A percentile compares a stretch with the other conserved stretches of the same genome.
phyloP scores from a whole-genome alignment of 2,888 invertebrate species.

The Allophyes oxyacanthae region DNA sequence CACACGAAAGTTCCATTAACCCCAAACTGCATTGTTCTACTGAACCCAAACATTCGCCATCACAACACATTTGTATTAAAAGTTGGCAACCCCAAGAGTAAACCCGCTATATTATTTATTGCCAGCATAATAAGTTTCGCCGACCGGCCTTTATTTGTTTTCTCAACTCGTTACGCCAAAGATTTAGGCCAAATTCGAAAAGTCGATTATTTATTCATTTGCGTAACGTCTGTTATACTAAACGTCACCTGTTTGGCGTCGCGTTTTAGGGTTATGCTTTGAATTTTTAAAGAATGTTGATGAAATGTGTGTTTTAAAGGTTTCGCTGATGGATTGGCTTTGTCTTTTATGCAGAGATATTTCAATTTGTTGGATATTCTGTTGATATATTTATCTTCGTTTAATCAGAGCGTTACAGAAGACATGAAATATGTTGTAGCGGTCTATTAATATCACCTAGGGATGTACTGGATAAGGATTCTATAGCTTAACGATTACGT shows the following conservation, averaged over 20 bases:
- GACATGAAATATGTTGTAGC: neutral
- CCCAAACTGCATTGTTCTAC: slow-evolving; percentile 45
- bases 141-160: slow-evolving; percentile 81
- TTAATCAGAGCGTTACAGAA: neutral
- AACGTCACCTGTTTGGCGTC: slow-evolving; percentile 55
- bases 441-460: neutral
- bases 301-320: slow-evolving; percentile 28
- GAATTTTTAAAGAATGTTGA: slow-evolving; percentile 62
- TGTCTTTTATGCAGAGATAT: slow-evolving; percentile 4
- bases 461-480: neutral
- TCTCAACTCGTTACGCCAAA: slow-evolving; percentile 83
- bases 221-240: slow-evolving; percentile 60
- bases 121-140: slow-evolving; percentile 79
- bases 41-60: slow-evolving; percentile 21
- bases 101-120: slow-evolving; percentile 86
- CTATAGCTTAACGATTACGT: too few relatives aligned
- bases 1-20: slow-evolving; percentile 24
- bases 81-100: slow-evolving; percentile 69
- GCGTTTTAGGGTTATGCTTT: slow-evolving; percentile 54
- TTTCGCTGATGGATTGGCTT: slow-evolving; percentile 27
- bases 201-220: slow-evolving; percentile 86
- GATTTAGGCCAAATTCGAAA: slow-evolving; percentile 84
- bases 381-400: neutral
- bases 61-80: slow-evolving; percentile 74
- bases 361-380: slow-evolving; percentile 1